Conservation (phyloP, 2,113 vertebrate genomes). For the Ctenodactylus gundi region DNA sequence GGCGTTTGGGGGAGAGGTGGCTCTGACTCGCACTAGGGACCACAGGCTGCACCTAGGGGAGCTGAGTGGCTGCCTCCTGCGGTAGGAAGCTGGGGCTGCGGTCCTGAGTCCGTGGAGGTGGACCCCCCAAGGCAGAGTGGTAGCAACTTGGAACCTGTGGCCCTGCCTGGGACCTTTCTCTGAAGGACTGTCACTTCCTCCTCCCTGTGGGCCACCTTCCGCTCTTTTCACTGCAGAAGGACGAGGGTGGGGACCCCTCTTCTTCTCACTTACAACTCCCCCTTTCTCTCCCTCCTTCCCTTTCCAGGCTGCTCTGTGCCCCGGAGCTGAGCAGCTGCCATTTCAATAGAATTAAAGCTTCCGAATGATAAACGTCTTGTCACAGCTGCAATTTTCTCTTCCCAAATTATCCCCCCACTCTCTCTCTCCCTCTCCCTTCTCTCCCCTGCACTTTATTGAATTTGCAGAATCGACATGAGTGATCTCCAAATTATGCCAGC, state of each 20-base stretch:
- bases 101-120: neutral
- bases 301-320: constrained; percentile 67
- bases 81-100: neutral
- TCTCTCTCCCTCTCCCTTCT: constrained; percentile 71
- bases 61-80: neutral
- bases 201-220: constrained; percentile 29
- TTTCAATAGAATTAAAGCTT: constrained; percentile 89
- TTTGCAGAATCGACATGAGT: constrained; percentile 79
- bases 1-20: neutral
- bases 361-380: constrained; percentile 87
- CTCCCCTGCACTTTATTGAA: constrained; percentile 74
- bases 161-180: neutral
- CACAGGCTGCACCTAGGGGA: neutral
- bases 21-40: neutral
- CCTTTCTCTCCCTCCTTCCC: neutral
- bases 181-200: neutral
- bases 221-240: constrained; percentile 12
- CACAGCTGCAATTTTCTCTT: constrained; percentile 92
- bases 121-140: neutral
- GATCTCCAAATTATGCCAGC: constrained; percentile 80
- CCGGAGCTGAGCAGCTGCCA: constrained; percentile 76
- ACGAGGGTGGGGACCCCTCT: constrained; percentile 64
- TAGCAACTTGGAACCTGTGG: neutral
- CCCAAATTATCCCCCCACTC: constrained; percentile 86
- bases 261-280: neutral